Percentiles rank a stretch among this genome's conserved stretches.
phyloP scores from a whole-genome alignment of 1,140 invertebrate genomes.

The Drosophila orena region DNA sequence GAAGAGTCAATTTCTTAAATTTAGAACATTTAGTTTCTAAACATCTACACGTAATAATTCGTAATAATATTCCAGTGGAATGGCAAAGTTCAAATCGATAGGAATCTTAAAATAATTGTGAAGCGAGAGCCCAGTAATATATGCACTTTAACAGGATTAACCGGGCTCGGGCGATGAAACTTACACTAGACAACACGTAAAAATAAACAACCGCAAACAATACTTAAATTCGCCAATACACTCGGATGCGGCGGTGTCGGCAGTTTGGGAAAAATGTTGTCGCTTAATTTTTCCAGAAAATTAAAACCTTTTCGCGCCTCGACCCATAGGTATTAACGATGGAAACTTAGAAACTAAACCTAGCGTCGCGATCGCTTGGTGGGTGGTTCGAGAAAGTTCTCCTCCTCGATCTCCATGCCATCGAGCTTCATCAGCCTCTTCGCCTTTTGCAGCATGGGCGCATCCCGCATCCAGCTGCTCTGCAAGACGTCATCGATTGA shows the following conservation, averaged over 20 bases:
- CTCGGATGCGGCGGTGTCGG: slow-evolving; percentile 11
- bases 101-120: slow-evolving; percentile 16
- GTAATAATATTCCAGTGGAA: slow-evolving; percentile 11
- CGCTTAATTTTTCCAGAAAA: slow-evolving; percentile 78
- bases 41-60: slow-evolving; percentile 26
- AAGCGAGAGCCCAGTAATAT: slow-evolving; percentile 1
- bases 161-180: slow-evolving; percentile 13
- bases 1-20: slow-evolving; percentile 35
- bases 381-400: slow-evolving; percentile 81
- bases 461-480: slow-evolving; percentile 89
- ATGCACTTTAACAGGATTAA: slow-evolving; percentile 29
- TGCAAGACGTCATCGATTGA: slow-evolving; percentile 89
- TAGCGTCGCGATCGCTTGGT: slow-evolving; percentile 71
- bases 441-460: slow-evolving; percentile 71
- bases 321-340: slow-evolving; percentile 2
- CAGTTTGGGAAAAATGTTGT: slow-evolving; percentile 33
- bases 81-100: slow-evolving; percentile 1
- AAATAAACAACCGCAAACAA: slow-evolving; percentile 63
- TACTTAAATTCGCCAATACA: slow-evolving; percentile 24
- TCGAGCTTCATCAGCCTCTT: slow-evolving; percentile 75
- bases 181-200: slow-evolving; percentile 69
- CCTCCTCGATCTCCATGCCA: slow-evolving; percentile 64
- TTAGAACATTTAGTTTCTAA: slow-evolving; percentile 28
- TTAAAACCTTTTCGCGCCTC: slow-evolving; percentile 64
- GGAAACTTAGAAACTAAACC: background rate